phyloP scores from a whole-genome alignment of 2,113 vertebrate species.

The Dicentrarchus labrax region DNA sequence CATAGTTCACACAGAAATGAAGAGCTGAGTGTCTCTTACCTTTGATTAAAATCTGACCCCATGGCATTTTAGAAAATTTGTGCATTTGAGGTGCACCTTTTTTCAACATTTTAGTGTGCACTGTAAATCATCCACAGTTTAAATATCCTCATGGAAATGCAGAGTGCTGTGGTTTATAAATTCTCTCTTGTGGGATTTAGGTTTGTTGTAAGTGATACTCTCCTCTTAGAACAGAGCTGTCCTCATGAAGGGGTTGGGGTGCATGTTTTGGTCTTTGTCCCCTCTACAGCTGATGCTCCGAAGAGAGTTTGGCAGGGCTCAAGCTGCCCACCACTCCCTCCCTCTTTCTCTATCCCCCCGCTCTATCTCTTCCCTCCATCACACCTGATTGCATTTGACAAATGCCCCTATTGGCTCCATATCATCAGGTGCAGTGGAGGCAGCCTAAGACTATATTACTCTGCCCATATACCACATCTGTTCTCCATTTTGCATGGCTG shows the following conservation, averaged over 20 bases:
- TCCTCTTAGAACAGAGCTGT: constrained; percentile 37
- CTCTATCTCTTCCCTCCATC: constrained; percentile 76
- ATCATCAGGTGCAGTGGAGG: constrained; percentile 80
- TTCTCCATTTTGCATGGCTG: constrained; percentile 76
- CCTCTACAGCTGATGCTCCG: constrained; percentile 75
- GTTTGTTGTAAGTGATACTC: constrained; percentile 42
- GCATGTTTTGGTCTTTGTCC: constrained; percentile 63
- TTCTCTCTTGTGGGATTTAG: constrained; percentile 39
- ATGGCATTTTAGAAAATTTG: constrained; percentile 74
- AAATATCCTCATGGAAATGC: constrained; percentile 40
- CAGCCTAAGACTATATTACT: constrained; percentile 83
- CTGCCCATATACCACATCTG: constrained; percentile 81
- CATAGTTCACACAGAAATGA: constrained; percentile 69
- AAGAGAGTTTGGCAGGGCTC: constrained; percentile 75
- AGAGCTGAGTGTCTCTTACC: constrained; percentile 70
- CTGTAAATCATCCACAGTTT: constrained; percentile 55
- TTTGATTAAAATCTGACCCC: constrained; percentile 78
- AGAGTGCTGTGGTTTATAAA: constrained; percentile 30
- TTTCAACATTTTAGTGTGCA: constrained; percentile 29
- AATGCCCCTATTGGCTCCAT: constrained; percentile 84
- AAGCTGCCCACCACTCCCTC: constrained; percentile 62
- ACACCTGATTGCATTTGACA: constrained; percentile 86
- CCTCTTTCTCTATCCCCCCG: constrained; percentile 49
- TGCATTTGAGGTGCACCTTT: constrained; percentile 41
- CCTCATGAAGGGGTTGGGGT: constrained; percentile 13